Evolutionary conservation across 2,797 vertebrate species (phyloP), one percentile per base, ranked within the genome.

Genomic region (Echeneis naucrates): DNA sequence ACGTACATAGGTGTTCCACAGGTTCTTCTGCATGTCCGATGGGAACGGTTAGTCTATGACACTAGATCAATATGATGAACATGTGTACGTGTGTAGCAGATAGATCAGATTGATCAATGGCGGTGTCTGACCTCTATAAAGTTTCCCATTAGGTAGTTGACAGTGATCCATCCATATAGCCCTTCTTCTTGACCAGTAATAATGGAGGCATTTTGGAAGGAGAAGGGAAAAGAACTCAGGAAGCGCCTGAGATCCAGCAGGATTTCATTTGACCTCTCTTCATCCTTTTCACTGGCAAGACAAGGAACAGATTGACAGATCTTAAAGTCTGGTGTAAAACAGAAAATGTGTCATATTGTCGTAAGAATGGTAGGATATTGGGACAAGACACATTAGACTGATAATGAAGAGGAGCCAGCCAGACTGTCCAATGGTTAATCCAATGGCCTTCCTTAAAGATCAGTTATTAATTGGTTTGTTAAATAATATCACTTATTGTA

Each of bases 111-210:
- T 32, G 7, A 19, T 12, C 16, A 9, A 42, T 50, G 21, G 8
- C 2, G 7, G 10, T n/a, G 9, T 60, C 71, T 77, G 89, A 98
- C 98, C 95, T 98, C 94, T 71, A 97, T 73, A 86, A 99, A 97
- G 90, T 98, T 98, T 58, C 95, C 97, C 95, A 93, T 94, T 90
- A 99, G 94, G 93, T 99, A 99, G 94, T 99, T 99, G 94, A 96
- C 97, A 1, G 98, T 98, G 91, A 99, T 95, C 98, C 98, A 99
- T 74, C 97, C 98, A 67, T 97, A 99, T 21, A 98, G 90, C 50
- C 97, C 98, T 92, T 99, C 97, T 79, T 99, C 96, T 89, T 96
- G 93, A 66, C 97, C 98, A 47, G 95, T 95, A 87, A 99, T 95
- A 92, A 99, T 97, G 67, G 96, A 94, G 32, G 96, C 96, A 67